Percentiles rank a stretch among this genome's conserved stretches.
Evolutionary conservation across 2,113 vertebrate genomes (phyloP).

Genomic region (Mustela lutreola): DNA sequence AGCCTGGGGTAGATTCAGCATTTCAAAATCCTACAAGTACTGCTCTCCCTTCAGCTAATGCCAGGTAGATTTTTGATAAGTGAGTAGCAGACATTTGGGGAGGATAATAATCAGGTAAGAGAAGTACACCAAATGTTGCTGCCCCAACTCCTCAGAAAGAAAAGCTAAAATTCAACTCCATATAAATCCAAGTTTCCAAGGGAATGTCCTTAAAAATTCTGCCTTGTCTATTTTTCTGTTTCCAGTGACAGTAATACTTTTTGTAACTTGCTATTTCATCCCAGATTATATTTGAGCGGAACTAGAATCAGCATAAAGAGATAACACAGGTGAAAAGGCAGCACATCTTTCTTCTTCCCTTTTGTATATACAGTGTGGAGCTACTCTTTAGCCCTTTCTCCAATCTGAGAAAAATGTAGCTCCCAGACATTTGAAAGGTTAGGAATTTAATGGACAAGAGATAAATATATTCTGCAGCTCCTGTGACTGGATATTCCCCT

Average conservation of each 20-base stretch:
- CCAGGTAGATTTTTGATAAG: constrained; percentile 7
- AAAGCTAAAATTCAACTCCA: constrained; percentile 19
- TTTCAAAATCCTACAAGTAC: background rate
- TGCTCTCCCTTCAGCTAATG: background rate
- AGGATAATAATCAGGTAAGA: background rate
- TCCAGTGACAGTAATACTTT: constrained; percentile 65
- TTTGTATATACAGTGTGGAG: constrained; percentile 48
- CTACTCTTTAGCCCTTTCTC: constrained; percentile 44
- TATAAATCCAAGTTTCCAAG: constrained; percentile 54
- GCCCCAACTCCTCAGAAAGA: background rate
- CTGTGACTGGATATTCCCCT: constrained; percentile 31
- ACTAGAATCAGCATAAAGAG: constrained; percentile 63
- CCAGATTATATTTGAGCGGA: constrained; percentile 22
- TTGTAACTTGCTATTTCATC: constrained; percentile 62
- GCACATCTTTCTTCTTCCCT: constrained; percentile 45
- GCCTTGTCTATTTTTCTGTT: constrained; percentile 41
- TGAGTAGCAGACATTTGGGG: background rate
- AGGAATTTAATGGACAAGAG: constrained; percentile 55
- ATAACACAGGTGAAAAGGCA: constrained; percentile 65
- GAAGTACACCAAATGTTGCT: background rate
- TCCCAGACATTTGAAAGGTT: constrained; percentile 71
- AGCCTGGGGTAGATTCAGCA: background rate
- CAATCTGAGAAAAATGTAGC: constrained; percentile 49
- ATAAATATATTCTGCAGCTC: constrained; percentile 52
- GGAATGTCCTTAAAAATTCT: constrained; percentile 45